Evolutionary conservation across 2,113 vertebrate species (phyloP).

Genomic region (Cryptotis parvus): DNA sequence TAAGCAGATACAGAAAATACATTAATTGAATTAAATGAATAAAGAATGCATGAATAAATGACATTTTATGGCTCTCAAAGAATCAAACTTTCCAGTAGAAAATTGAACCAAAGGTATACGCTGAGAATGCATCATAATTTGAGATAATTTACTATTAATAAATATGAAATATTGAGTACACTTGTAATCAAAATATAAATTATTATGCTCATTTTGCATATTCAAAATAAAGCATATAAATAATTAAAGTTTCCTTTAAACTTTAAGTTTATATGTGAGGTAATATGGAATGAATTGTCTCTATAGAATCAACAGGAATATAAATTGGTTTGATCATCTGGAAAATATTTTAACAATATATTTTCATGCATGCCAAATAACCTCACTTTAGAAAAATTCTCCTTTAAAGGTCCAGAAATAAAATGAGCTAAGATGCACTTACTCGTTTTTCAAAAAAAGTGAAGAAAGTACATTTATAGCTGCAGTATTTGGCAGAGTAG

Average conservation of each 20-base stretch:
- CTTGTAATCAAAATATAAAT: neutral
- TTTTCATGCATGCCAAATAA: constrained; percentile 41
- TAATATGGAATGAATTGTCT: constrained; percentile 21
- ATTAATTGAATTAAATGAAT: constrained; percentile 23
- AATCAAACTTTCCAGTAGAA: constrained; percentile 48
- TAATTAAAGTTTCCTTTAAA: neutral
- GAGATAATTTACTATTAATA: constrained; percentile 27
- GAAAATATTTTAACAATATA: constrained; percentile 56
- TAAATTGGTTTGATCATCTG: constrained; percentile 40
- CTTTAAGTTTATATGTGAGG: neutral
- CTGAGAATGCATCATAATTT: neutral
- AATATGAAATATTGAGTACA: constrained; percentile 20
- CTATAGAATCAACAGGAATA: neutral
- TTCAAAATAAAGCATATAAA: neutral
- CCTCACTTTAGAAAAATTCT: constrained; percentile 38
- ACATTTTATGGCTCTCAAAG: constrained; percentile 34
- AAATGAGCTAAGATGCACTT: constrained; percentile 12
- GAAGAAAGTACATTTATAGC: constrained; percentile 22
- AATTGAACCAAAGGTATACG: constrained; percentile 36
- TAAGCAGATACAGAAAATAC: constrained; percentile 51
- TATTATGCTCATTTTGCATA: neutral
- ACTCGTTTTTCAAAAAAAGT: constrained; percentile 59
- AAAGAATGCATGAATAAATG: constrained; percentile 29
- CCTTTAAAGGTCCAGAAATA: neutral
- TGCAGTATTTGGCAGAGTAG: constrained; percentile 7